These are phyloP conservation scores for Phataginus tricuspis DNA, from an alignment of 2,797 vertebrate genomes.

Conservation along the genomic window DNA sequence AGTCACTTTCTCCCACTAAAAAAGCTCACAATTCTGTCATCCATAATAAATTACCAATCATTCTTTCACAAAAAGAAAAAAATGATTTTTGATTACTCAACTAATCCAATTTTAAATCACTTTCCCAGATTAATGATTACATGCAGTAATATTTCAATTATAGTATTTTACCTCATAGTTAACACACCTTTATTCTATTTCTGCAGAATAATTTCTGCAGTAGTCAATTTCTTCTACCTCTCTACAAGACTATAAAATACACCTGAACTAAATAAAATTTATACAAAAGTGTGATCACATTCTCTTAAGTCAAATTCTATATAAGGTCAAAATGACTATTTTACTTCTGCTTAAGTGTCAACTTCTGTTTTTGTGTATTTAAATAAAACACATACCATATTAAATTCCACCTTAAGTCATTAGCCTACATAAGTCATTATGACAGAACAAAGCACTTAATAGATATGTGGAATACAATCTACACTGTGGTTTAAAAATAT, in stretches of 20 bases:
- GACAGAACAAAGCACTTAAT: not conserved
- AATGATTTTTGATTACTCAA: not conserved
- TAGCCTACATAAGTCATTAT: not conserved
- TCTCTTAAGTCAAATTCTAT: not conserved
- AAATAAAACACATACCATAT: conserved; percentile 30
- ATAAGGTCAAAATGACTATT: not conserved
- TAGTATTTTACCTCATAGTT: conserved; percentile 21
- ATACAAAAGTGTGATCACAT: not conserved
- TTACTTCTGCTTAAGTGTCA: not conserved
- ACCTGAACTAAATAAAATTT: not conserved
- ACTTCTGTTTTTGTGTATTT: not conserved
- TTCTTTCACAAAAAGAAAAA: not conserved
- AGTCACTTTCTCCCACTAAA: not conserved
- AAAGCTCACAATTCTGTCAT: conserved; percentile 8
- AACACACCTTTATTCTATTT: conserved; percentile 21
- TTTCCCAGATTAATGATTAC: not conserved
- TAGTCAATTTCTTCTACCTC: not conserved
- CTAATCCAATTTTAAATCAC: not conserved
- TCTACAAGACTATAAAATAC: conserved; percentile 5
- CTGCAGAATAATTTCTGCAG: not conserved
- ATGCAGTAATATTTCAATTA: not conserved
- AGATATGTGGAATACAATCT: not conserved
- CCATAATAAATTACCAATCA: not conserved
- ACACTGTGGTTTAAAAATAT: not conserved
- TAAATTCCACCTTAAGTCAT: conserved; percentile 21